These are phyloP conservation scores for Pithys albifrons DNA, from an alignment of 2,113 vertebrate species.

Conservation along the genomic window DNA sequence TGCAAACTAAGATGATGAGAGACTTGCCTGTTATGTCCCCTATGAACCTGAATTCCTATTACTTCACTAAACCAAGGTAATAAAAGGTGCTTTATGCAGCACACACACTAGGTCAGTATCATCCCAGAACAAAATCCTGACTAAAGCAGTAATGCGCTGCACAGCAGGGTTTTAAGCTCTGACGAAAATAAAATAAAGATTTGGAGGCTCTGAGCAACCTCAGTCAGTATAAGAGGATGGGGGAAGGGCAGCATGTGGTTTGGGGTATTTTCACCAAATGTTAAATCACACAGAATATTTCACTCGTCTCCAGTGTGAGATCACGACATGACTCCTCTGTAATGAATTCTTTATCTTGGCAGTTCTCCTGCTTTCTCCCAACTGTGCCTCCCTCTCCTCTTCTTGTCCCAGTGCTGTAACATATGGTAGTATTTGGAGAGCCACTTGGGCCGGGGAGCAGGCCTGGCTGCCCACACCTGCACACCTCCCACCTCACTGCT, in stretches of 20 bases:
- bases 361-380: constrained; percentile 65
- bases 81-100: not conserved
- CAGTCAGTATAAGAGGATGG: not conserved
- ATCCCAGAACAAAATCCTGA: not conserved
- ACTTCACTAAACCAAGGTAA: not conserved
- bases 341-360: constrained; percentile 82
- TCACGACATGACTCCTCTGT: constrained; percentile 69
- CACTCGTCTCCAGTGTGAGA: constrained; percentile 72
- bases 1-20: not conserved
- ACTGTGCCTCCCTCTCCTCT: constrained; percentile 33
- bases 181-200: not conserved
- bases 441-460: constrained; percentile 8
- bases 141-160: not conserved
- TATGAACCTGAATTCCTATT: not conserved
- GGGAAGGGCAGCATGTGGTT: constrained; percentile 54
- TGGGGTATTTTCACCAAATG: constrained; percentile 67
- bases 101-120: not conserved
- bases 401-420: constrained; percentile 38
- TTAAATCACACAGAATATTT: constrained; percentile 72
- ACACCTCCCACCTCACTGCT: not conserved
- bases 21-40: not conserved
- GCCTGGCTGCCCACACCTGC: constrained; percentile 61
- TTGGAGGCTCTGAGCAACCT: not conserved
- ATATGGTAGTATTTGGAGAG: constrained; percentile 68
- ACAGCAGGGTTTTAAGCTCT: not conserved